Evolutionary conservation across 2,888 invertebrate genomes (phyloP).

Genomic region (Ophonus ardosiacus): DNA sequence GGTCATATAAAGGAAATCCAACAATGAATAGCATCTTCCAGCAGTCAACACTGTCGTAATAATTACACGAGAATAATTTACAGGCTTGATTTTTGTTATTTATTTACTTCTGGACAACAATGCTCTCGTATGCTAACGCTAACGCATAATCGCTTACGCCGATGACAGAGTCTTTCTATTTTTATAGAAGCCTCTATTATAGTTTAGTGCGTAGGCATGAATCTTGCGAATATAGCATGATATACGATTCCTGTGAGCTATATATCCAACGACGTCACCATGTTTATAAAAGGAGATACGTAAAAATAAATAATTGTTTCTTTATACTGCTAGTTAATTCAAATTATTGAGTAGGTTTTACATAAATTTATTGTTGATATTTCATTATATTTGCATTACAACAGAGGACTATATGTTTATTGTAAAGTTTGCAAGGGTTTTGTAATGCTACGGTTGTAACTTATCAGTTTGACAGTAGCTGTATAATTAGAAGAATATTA

Average conservation of each 20-base stretch:
- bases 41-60: conserved; percentile 56
- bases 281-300: conserved; percentile 35
- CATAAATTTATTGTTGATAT: conserved; percentile 49
- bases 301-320: conserved; percentile 56
- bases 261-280: conserved; percentile 43
- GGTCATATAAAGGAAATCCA: conserved; percentile 21
- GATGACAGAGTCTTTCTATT: conserved; percentile 11
- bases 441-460: neutral
- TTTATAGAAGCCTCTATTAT: conserved; percentile 12
- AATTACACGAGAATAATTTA: conserved; percentile 55
- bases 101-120: conserved; percentile 45
- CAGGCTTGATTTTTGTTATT: conserved; percentile 48
- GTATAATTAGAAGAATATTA: neutral
- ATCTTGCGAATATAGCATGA: conserved; percentile 36
- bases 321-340: conserved; percentile 48
- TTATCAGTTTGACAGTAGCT: neutral
- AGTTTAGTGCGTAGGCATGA: neutral
- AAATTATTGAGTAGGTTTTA: conserved; percentile 52
- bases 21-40: conserved; percentile 44
- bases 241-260: conserved; percentile 46
- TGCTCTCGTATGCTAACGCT: neutral
- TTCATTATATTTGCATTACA: conserved; percentile 49
- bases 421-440: conserved; percentile 7
- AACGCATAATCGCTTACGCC: conserved; percentile 22
- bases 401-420: conserved; percentile 35